A percentile compares a stretch with the other conserved stretches of the same genome.
Evolutionary conservation across 2,888 invertebrate species (phyloP).

Genomic region (Drosophila tripunctata): DNA sequence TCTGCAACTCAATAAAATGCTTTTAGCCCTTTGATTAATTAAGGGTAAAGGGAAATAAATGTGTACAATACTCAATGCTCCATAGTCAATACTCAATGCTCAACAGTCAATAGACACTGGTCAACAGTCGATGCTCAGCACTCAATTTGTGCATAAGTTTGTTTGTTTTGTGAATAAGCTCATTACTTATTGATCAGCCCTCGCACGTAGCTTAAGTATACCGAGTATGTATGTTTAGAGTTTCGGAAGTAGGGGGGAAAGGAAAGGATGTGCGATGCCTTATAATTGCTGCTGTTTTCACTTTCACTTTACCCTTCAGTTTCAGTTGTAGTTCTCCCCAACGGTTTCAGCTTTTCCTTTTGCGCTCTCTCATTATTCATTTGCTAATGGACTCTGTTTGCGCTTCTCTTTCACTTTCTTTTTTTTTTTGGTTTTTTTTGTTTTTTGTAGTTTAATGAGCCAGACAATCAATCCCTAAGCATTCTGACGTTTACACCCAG

Average conservation of each 20-base stretch:
- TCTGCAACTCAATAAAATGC: neutral
- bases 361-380: conserved; percentile 72
- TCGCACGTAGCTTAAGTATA: conserved; percentile 17
- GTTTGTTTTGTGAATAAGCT: conserved; percentile 29
- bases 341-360: conserved; percentile 39
- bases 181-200: conserved; percentile 47
- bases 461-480: conserved; percentile 93
- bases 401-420: conserved; percentile 39
- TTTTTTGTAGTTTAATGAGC: conserved; percentile 89
- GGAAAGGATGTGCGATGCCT: conserved; percentile 38
- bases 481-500: conserved; percentile 92
- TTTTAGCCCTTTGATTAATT: conserved; percentile 4
- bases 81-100: neutral
- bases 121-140: neutral
- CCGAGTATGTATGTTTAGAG: neutral
- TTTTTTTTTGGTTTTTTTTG: neutral
- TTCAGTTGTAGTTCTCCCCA: conserved; percentile 12
- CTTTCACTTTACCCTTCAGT: conserved; percentile 40
- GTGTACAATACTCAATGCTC: neutral
- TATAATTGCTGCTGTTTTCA: conserved; percentile 71
- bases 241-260: neutral
- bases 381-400: conserved; percentile 78
- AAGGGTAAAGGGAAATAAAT: neutral
- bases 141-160: conserved; percentile 19
- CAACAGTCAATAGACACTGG: neutral